Conservation (phyloP, 2,113 vertebrate species). For the Amphiprion percula region DNA sequence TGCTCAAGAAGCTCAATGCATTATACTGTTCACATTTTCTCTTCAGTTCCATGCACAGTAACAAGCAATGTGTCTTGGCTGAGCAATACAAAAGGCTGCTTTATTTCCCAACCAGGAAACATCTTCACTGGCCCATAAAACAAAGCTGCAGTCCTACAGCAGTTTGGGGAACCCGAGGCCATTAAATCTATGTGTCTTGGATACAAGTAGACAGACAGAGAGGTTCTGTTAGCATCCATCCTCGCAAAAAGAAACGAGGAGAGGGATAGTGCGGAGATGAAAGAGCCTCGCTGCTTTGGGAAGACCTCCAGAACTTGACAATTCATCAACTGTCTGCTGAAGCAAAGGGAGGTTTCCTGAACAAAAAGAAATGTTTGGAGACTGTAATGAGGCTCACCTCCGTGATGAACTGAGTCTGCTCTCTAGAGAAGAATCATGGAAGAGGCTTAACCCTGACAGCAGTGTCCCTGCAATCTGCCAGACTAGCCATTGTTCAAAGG, state of each 20-base stretch:
- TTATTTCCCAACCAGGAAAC: conserved; percentile 6
- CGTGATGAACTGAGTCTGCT: background rate
- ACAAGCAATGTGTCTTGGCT: background rate
- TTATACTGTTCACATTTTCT: background rate
- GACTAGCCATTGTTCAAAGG: no score
- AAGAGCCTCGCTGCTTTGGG: conserved; percentile 7
- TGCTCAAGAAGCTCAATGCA: no score
- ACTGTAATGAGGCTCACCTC: conserved; percentile 23
- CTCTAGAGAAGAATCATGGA: background rate
- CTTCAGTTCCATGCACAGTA: background rate
- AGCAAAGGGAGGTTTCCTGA: conserved; percentile 5
- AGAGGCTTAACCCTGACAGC: conserved; percentile 3
- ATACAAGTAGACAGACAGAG: conserved; percentile 32
- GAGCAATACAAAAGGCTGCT: background rate
- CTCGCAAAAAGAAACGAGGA: conserved; percentile 1
- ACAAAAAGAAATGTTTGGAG: conserved; percentile 14
- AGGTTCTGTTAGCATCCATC: conserved; percentile 14
- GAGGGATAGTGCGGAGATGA: conserved; percentile 1
- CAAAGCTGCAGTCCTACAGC: conserved; percentile 19
- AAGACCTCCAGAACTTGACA: conserved; percentile 19
- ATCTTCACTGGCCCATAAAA: conserved; percentile 4
- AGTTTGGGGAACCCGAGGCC: conserved; percentile 14
- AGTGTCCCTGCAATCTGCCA: background rate
- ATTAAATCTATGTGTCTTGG: conserved; percentile 15
- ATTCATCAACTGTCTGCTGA: conserved; percentile 21